A percentile compares a stretch with the other conserved stretches of the same genome.
Evolutionary conservation across 2,888 invertebrate genomes (phyloP).

Genomic region (Arrhopalites spinosus): DNA sequence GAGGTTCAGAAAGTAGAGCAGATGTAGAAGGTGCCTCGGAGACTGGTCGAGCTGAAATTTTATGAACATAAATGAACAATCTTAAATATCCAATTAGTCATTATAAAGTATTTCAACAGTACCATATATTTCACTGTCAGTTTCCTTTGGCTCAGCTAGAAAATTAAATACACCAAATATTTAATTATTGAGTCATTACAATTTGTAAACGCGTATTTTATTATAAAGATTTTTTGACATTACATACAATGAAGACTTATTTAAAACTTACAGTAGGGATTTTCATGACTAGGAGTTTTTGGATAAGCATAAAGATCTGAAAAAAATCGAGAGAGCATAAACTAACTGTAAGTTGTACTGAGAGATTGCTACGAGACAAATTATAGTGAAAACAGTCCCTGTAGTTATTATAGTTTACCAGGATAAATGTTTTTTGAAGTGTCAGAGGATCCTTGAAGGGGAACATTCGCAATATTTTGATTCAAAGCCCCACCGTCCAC

Average conservation of each 20-base stretch:
- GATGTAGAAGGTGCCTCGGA: too few species aligned
- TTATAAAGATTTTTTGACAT: too few species aligned
- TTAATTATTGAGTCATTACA: too few species aligned
- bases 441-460: background rate
- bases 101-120: too few species aligned
- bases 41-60: too few species aligned
- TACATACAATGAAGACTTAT: background rate
- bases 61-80: too few species aligned
- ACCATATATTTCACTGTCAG: too few species aligned
- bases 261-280: background rate
- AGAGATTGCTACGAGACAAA: background rate
- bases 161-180: too few species aligned
- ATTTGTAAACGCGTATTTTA: too few species aligned
- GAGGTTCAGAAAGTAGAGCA: too few species aligned
- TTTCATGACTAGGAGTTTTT: background rate
- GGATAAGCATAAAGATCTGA: background rate
- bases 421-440: background rate
- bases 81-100: too few species aligned
- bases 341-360: background rate
- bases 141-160: too few species aligned
- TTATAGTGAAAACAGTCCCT: background rate
- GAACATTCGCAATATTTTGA: background rate
- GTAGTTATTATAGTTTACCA: background rate
- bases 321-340: background rate
- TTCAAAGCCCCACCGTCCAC: background rate